phyloP scores from a whole-genome alignment of 2,888 invertebrate species.

The Sicus ferrugineus region DNA sequence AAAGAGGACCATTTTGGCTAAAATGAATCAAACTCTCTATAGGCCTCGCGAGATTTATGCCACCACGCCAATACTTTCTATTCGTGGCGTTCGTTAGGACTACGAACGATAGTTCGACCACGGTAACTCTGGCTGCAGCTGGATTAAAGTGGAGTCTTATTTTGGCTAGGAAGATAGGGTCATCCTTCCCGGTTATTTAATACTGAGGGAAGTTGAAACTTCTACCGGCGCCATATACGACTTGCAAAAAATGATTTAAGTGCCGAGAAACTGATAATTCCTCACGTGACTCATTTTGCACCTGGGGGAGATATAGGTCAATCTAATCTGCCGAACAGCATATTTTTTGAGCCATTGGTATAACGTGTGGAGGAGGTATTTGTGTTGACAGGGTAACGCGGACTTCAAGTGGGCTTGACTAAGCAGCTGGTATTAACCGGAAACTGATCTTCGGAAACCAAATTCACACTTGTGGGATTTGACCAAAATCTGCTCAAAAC shows the following conservation, averaged over 20 bases:
- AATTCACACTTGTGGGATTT: slow-evolving; percentile 54
- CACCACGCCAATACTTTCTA: no score
- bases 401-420: slow-evolving; percentile 40
- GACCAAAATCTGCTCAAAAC: slow-evolving; percentile 46
- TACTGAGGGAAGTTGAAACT: no score
- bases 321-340: slow-evolving; percentile 62
- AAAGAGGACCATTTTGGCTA: slow-evolving; percentile 47
- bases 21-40: slow-evolving; percentile 58
- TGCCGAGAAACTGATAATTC: slow-evolving; percentile 60
- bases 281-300: slow-evolving; percentile 45
- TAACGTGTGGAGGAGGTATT: slow-evolving; percentile 65
- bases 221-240: no score
- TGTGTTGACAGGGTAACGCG: slow-evolving; percentile 64
- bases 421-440: slow-evolving; percentile 52
- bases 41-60: no score
- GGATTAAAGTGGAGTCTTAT: no score
- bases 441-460: slow-evolving; percentile 49
- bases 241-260: slow-evolving; percentile 57
- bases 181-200: no score
- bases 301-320: slow-evolving; percentile 64
- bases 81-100: no score
- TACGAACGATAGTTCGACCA: no score
- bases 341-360: slow-evolving; percentile 62
- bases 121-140: no score
- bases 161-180: no score